Base-by-base conservation (phyloP, 2,113 vertebrate species). In the Petroica traversi region DNA sequence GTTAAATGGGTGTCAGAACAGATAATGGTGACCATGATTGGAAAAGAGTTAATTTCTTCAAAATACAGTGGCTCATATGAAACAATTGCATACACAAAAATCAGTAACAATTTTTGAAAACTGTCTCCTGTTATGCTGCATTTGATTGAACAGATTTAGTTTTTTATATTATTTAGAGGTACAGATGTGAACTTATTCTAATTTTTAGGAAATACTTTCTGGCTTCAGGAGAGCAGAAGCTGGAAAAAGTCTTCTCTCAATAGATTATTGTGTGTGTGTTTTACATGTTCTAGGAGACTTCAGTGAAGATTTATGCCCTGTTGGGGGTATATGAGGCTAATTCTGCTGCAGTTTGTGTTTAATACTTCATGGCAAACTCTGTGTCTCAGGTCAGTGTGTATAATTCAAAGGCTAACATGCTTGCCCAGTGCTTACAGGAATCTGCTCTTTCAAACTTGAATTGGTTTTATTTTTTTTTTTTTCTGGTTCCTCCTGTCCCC, bases 41-140 rank as follows among this genome's bases (percentile, higher is more conserved):
- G 55, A 95, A 90, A 68, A 87, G 31, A 86, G 82, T 86, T 71
- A 41, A 84, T 83, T 94, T 88, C 63, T 75, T 96, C 93, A 61
- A 86, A 87, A 85, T 91, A 33, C 48, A 71, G 38, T 63, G 36
- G 45, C 41, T 92, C 24, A 48, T 86, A 12, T 71, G 74, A 87
- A 89, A 74, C 87, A 84, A 59, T 92, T 96, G 46, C 46, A 33
- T 77, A n/a, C 7, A 48, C 15, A 74, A 33, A 72, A 57, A 24
- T 82, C 36, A 77, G 38, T 79, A 64, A 52, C 16, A 14, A 25
- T 75, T 94, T 88, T 85, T 20, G 38, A 68, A 76, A 85, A 68
- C 45, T 80, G 31, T 78, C 28, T 84, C 31, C 28, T 88, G 55
- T 91, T 66, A 23, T 3, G 13, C 17, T 86, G 68, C 31, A 59